phyloP scores from a whole-genome alignment of 2,888 invertebrate species.

The Gisinianus flammeolus region DNA sequence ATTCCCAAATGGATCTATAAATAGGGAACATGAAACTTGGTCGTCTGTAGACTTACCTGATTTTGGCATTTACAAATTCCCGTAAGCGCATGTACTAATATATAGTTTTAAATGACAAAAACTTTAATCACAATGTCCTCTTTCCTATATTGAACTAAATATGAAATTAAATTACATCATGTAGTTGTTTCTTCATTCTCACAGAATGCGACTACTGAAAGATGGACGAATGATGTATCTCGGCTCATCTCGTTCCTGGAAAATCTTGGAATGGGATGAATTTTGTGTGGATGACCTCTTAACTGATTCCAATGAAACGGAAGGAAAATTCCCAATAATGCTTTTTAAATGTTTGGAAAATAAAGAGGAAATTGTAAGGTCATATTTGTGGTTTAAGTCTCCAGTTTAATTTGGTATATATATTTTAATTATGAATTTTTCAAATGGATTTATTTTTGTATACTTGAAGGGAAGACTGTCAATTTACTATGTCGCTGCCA shows the following conservation, averaged over 20 bases:
- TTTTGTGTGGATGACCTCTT: slow-evolving; percentile 31
- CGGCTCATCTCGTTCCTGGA: not conserved
- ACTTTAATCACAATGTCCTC: not conserved
- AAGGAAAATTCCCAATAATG: not conserved
- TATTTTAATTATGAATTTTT: not conserved
- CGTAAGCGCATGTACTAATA: slow-evolving; percentile 9
- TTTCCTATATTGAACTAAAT: not conserved
- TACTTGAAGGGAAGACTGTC: slow-evolving; percentile 4
- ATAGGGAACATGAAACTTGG: not conserved
- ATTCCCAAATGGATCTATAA: slow-evolving; percentile 21
- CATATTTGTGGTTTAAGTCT: too few relatives aligned
- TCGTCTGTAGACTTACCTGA: slow-evolving; percentile 19
- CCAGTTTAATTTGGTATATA: too few relatives aligned
- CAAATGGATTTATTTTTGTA: not conserved
- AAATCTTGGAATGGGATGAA: not conserved
- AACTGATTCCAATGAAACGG: not conserved
- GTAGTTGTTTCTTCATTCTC: too few relatives aligned
- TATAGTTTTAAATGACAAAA: not conserved
- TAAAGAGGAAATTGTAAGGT: slow-evolving; percentile 3
- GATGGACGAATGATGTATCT: slow-evolving; percentile 21
- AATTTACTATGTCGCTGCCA: slow-evolving; percentile 28
- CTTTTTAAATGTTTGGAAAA: not conserved
- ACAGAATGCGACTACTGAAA: slow-evolving; percentile 21
- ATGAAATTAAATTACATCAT: not conserved
- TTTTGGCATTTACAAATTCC: not conserved